These are phyloP conservation scores for Aphodius granarius DNA, from an alignment of 2,888 invertebrate genomes.

Conservation along the genomic window DNA sequence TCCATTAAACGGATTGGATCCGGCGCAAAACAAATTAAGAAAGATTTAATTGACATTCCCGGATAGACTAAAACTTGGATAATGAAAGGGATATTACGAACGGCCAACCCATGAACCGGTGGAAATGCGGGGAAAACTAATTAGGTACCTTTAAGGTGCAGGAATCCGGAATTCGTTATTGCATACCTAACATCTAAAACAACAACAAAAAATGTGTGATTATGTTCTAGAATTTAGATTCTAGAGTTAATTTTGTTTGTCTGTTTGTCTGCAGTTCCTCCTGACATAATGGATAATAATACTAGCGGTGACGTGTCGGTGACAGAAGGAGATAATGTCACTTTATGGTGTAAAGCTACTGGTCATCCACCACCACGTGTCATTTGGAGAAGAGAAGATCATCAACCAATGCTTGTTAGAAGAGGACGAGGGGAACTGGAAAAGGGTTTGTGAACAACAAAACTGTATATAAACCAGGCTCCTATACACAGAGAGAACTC, in stretches of 20 bases:
- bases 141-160: background rate
- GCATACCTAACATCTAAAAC: background rate
- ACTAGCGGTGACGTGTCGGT: constrained; percentile 76
- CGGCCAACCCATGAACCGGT: background rate
- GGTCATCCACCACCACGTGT: constrained; percentile 73
- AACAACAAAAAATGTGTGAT: no score
- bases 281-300: constrained; percentile 75
- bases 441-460: background rate
- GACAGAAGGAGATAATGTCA: constrained; percentile 73
- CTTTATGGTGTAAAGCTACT: constrained; percentile 71
- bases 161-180: background rate
- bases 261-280: constrained; percentile 63
- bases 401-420: constrained; percentile 54
- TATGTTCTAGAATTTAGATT: no score
- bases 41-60: constrained; percentile 12
- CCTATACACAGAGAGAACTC: no score
- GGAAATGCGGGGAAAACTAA: background rate
- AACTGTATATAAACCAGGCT: no score
- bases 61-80: background rate
- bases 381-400: constrained; percentile 64
- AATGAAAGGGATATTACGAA: background rate
- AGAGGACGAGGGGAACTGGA: constrained; percentile 4
- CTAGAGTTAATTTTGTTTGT: background rate
- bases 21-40: constrained; percentile 11
- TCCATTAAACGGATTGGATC: background rate